phyloP scores from a whole-genome alignment of 2,113 vertebrate species.

The Clarias gariepinus region DNA sequence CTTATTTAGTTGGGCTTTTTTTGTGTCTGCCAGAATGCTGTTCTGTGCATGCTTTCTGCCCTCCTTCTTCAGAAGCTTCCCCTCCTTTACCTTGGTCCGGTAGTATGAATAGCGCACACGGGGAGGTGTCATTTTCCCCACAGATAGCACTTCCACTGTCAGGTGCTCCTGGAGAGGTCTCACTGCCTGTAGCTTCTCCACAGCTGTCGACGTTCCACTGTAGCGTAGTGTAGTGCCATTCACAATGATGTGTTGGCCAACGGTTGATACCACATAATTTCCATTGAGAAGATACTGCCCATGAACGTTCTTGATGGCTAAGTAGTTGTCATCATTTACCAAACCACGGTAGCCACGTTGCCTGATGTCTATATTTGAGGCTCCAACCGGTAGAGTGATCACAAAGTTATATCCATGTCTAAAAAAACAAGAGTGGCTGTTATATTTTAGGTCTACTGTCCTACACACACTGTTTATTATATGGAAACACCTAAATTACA shows the following conservation, averaged over 20 bases:
- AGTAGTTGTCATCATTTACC: conserved; percentile 90
- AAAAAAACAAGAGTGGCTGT: conserved; percentile 52
- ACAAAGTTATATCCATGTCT: conserved; percentile 98
- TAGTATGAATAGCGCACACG: conserved; percentile 97
- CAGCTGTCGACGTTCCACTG: conserved; percentile 85
- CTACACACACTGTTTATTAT: background rate
- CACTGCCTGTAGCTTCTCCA: conserved; percentile 86
- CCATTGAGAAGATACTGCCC: conserved; percentile 92
- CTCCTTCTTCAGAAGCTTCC: conserved; percentile 79
- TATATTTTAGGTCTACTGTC: background rate
- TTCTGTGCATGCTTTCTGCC: conserved; percentile 73
- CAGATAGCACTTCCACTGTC: conserved; percentile 92
- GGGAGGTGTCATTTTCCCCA: conserved; percentile 96
- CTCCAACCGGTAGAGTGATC: conserved; percentile 87
- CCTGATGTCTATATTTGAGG: conserved; percentile 90
- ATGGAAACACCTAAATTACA: conserved; percentile 43
- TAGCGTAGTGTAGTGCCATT: conserved; percentile 89
- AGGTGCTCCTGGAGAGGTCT: conserved; percentile 88
- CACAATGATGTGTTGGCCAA: conserved; percentile 89
- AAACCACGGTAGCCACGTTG: conserved; percentile 94
- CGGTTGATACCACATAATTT: conserved; percentile 91
- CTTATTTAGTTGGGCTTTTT: conserved; percentile 55
- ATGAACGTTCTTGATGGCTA: conserved; percentile 88
- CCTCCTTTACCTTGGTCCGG: conserved; percentile 85
- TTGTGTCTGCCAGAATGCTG: conserved; percentile 78